Evolutionary conservation across 2,797 vertebrate species (phyloP).

Genomic region (Neosalanx taihuensis): DNA sequence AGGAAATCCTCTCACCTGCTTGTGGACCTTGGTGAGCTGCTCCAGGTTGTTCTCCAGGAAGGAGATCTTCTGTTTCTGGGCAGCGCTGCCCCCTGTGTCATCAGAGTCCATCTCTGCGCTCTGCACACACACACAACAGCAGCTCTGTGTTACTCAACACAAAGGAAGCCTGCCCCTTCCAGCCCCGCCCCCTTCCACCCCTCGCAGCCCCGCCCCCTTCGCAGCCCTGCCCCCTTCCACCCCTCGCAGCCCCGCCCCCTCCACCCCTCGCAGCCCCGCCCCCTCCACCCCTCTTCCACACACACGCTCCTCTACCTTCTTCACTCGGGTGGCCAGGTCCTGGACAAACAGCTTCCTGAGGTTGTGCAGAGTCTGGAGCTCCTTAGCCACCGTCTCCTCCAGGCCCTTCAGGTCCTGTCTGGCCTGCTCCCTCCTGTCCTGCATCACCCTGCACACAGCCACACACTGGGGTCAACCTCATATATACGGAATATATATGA

Average conservation of each 20-base stretch:
- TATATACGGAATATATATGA: background rate
- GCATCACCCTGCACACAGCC: conserved; percentile 77
- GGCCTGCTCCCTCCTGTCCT: conserved; percentile 92
- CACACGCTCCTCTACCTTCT: conserved; percentile 79
- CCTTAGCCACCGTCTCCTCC: conserved; percentile 98
- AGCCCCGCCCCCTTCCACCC: background rate
- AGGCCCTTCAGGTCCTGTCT: conserved; percentile 94
- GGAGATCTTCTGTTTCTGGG: conserved; percentile 97
- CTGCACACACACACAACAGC: conserved; percentile 54
- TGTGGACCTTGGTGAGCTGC: conserved; percentile 97
- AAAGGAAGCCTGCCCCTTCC: background rate
- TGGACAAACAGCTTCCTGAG: conserved; percentile 96
- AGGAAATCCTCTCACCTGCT: conserved; percentile 78
- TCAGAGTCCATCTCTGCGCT: conserved; percentile 95
- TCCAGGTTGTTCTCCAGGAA: conserved; percentile 99
- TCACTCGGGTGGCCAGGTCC: conserved; percentile 94
- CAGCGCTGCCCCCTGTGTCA: conserved; percentile 94
- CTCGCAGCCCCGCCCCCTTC: too few relatives aligned
- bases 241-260: too few relatives aligned
- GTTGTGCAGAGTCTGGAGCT: conserved; percentile 96
- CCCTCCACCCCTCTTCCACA: background rate
- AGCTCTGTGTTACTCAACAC: background rate
- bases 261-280: too few relatives aligned
- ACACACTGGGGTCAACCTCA: background rate
- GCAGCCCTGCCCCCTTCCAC: too few relatives aligned